Evolutionary conservation across 1,140 invertebrate species (phyloP), one percentile per base, ranked within the genome.

Genomic region (Zaprionus camerounensis): DNA sequence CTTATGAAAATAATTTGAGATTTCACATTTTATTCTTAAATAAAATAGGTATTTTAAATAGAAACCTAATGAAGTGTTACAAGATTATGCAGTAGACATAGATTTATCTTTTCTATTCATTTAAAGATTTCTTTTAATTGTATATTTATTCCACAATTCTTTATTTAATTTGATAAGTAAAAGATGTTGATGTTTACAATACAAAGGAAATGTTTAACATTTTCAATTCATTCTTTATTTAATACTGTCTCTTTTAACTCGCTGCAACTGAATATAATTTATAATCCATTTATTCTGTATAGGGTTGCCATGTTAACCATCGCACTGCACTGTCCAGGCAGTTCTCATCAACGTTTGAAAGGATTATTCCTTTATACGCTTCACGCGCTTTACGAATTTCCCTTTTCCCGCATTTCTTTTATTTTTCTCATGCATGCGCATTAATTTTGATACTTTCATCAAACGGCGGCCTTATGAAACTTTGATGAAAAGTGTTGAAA

Each of bases 401-500:
- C 55, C 13, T 15, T 64, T n/a, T 73, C 5, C 5, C 24, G 7
- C 2, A 51, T 41, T 49, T 20, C 22, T 51, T 41, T 36, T 69
- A 20, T 77, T 57, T 78, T 81, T 69, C 72, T 80, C 68, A 62
- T 71, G 20, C 28, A 51, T 57, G 36, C 36, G 36, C 36, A 15
- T 38, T 38, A 38, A n/a, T 41, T 41, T 41, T 41, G 58, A 74
- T 69, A 81, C 84, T 81, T 78, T 78, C 71, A 81, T 85, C 76
- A 76, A 86, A 86, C 77, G 82, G 28, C 55, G 41, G 63, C 36
- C 64, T 57, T 34, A 64, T 64, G 38, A 71, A 76, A 75, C 51
- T 64, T 74, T 65, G 56, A 71, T 69, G 61, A 63, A 84, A 88
- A 76, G 85, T 79, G 74, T 81, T 81, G 70, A 82, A 81, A 71